phyloP scores from a whole-genome alignment of 2,888 invertebrate genomes.

The Hemithea aestivaria region DNA sequence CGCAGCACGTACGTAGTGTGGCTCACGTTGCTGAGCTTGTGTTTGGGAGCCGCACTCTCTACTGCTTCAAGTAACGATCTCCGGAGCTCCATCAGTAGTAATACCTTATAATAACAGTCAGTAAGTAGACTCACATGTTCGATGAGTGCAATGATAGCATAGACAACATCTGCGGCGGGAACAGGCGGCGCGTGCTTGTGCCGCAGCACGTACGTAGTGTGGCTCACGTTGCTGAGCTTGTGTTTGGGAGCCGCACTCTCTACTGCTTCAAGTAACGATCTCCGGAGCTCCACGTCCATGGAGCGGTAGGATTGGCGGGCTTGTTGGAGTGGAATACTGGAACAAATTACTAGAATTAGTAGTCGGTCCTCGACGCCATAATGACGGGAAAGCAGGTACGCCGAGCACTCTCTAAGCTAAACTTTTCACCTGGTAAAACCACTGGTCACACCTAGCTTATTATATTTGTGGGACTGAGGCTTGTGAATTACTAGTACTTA shows the following conservation, averaged over 20 bases:
- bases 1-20: conserved; percentile 89
- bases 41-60: conserved; percentile 81
- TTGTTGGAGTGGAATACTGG: conserved; percentile 89
- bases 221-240: conserved; percentile 83
- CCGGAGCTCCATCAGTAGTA: conserved; percentile 65
- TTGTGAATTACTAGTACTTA: too few species aligned
- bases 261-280: conserved; percentile 84
- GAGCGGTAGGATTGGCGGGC: conserved; percentile 90
- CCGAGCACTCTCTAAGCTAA: too few species aligned
- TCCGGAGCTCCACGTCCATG: conserved; percentile 92
- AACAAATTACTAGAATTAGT: conserved; percentile 1
- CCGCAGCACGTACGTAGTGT: conserved; percentile 88
- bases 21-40: conserved; percentile 83
- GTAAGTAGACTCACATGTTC: conserved; percentile 79
- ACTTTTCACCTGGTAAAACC: too few species aligned
- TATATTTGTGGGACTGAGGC: too few species aligned
- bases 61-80: conserved; percentile 85
- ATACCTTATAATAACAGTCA: too few species aligned
- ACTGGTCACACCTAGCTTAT: too few species aligned
- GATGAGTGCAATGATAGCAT: conserved; percentile 87
- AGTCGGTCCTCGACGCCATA: too few species aligned
- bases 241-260: conserved; percentile 83
- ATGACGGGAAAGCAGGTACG: too few species aligned
- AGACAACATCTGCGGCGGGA: conserved; percentile 91
- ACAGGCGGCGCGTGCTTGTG: conserved; percentile 89